These are phyloP conservation scores for Lordiphosa andalusiaca DNA, from an alignment of 2,888 invertebrate genomes.

Conservation along the genomic window DNA sequence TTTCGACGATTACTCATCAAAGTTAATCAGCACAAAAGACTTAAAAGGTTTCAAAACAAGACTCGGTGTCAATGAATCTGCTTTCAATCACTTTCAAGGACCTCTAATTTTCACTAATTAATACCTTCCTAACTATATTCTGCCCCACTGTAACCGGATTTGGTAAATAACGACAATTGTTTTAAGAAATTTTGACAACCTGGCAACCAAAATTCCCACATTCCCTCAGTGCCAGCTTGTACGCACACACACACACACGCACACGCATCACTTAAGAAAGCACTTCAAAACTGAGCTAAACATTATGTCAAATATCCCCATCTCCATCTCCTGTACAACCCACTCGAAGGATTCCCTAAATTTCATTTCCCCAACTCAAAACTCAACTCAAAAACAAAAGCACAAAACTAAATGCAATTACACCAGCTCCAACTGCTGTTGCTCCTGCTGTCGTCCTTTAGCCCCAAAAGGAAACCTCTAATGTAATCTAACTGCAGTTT, in stretches of 20 bases:
- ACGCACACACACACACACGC: not conserved
- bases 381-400: conserved; percentile 27
- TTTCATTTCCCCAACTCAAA: conserved; percentile 20
- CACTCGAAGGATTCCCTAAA: conserved; percentile 17
- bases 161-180: conserved; percentile 6
- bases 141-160: conserved; percentile 1
- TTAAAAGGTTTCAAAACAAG: too few species aligned
- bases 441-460: conserved; percentile 14
- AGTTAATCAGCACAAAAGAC: too few species aligned
- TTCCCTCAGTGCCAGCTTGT: conserved; percentile 10
- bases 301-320: not conserved
- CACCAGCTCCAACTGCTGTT: conserved; percentile 26
- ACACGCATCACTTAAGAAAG: not conserved
- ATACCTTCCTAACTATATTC: too few species aligned
- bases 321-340: conserved; percentile 1
- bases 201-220: not conserved
- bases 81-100: too few species aligned
- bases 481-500: conserved; percentile 53
- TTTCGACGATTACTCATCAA: too few species aligned
- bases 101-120: too few species aligned
- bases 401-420: conserved; percentile 63
- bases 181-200: conserved; percentile 4
- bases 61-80: too few species aligned
- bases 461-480: conserved; percentile 46
- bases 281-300: too few species aligned